Base-by-base conservation (phyloP, 2,888 invertebrate genomes). In the Periphyllus acericola region DNA sequence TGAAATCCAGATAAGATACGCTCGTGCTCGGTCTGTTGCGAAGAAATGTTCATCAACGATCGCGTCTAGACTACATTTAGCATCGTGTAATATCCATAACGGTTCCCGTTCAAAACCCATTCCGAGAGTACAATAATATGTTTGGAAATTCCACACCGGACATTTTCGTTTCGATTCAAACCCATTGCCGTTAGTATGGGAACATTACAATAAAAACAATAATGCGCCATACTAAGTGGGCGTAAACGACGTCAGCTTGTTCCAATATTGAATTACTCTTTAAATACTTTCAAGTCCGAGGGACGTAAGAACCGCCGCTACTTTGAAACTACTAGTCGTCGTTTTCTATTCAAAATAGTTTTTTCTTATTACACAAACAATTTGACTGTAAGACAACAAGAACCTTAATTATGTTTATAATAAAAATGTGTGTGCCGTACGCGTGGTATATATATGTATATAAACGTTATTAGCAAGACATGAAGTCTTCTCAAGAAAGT, bases 31-130 rank as follows among this genome's bases (percentile, higher is more conserved):
- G 19, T 55, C 21, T 40, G 11, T 40, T 21, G 21, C 21, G 29
- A 66, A 66, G n/a, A 80, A 40, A 80, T n/a, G 25, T n/a, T 55
- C 36, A 55, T 36, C 72, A 55, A 74, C 17, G 52, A 74, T 74
- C 72, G 55, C 74, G 83, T 83, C 83, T 83, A 74, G 83, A 83
- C 83, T 34, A n/a, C n/a, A 55, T 55, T 74, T 21, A 19, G 14
- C 17, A 19, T 11, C 11, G n/a, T 36, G 34, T n/a, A 55, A 71
- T 55, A n/a, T 36, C 19, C 55, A 34, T 74, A 55, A n/a, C 19
- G 2, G 25, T 55, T 55, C 14, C 34, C 17, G 17, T 72, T 55
- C 4, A 32, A 21, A 55, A 1, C 6, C 6, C 8, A 9, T 83
- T 36, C 74, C n/a, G 6, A 1, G 17, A 9, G 17, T 4, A 83